A percentile compares a stretch with the other conserved stretches of the same genome.
phyloP scores from a whole-genome alignment of 2,888 invertebrate genomes.

The Eilema sororculum region DNA sequence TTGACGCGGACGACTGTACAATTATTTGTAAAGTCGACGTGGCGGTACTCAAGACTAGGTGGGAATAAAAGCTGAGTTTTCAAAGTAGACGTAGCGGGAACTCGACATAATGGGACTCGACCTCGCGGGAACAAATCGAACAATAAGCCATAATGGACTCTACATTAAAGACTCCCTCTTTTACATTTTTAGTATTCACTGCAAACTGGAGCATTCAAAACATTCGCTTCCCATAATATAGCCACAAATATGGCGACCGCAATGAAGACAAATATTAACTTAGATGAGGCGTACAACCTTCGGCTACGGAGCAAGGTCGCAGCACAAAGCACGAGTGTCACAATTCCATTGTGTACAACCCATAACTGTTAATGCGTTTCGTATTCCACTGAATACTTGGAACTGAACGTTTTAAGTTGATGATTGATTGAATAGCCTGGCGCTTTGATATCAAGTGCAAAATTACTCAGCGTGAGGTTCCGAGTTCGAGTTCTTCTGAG shows the following conservation, averaged over 20 bases:
- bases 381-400: slow-evolving; percentile 17
- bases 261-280: slow-evolving; percentile 49
- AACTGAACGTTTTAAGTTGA: slow-evolving; percentile 12
- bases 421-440: background rate
- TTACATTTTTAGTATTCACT: background rate
- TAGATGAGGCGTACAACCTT: slow-evolving; percentile 64
- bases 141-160: background rate
- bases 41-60: no score
- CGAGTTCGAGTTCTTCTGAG: background rate
- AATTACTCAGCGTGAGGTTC: background rate
- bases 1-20: no score
- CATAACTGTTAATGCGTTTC: slow-evolving; percentile 33
- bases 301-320: slow-evolving; percentile 68
- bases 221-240: slow-evolving; percentile 17
- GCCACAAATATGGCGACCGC: slow-evolving; percentile 27
- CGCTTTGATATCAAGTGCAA: background rate
- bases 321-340: slow-evolving; percentile 57
- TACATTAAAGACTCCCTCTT: background rate
- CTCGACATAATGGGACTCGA: no score
- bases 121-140: no score
- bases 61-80: no score
- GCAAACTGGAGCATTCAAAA: background rate
- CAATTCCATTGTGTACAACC: slow-evolving; percentile 52
- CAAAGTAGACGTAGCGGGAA: no score
- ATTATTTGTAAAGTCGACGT: no score